Evolutionary conservation across 2,113 vertebrate species (phyloP).

Genomic region (Gymnarchus niloticus): DNA sequence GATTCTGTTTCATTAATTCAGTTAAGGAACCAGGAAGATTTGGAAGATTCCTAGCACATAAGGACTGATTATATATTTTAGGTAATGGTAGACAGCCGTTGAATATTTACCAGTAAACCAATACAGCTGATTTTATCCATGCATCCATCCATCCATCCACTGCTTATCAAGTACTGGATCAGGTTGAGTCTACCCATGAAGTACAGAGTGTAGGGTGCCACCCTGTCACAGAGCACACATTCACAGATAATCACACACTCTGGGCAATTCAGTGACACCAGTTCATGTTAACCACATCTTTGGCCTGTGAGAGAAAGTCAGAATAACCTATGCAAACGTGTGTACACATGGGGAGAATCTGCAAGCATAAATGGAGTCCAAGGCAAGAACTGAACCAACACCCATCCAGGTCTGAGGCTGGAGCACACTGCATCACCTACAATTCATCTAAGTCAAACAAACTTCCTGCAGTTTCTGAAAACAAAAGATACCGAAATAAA

Average conservation of each 20-base stretch:
- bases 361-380: no score
- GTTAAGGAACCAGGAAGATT: background rate
- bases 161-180: background rate
- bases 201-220: background rate
- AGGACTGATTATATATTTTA: background rate
- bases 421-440: background rate
- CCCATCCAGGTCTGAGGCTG: background rate
- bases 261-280: no score
- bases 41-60: background rate
- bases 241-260: background rate
- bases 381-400: background rate
- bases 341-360: no score
- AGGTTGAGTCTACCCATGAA: background rate
- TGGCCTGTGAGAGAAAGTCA: no score
- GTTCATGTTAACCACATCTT: no score
- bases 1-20: background rate
- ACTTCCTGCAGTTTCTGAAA: background rate
- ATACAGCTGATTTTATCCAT: background rate
- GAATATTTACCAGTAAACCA: background rate
- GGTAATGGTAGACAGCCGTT: background rate
- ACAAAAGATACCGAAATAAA: background rate
- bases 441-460: background rate
- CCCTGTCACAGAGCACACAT: background rate
- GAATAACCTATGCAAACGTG: no score
- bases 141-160: background rate